Conservation (phyloP, 35 echinoderm and acorn worm genomes). For the Heliocidaris erythrogramma region DNA sequence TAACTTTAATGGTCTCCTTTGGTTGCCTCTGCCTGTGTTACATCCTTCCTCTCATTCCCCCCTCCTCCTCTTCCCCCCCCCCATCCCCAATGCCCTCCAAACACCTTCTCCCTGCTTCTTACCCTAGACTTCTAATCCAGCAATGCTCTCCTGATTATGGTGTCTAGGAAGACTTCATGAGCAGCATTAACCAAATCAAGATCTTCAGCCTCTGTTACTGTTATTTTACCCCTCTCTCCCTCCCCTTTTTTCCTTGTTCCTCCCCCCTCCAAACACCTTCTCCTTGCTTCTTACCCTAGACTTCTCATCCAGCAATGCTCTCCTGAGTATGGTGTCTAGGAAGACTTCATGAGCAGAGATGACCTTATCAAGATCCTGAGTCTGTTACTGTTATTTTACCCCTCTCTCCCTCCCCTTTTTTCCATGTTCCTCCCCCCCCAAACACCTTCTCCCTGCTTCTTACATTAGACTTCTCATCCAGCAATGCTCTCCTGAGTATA, state of each 20-base stretch:
- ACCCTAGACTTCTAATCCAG: slow-evolving; percentile 83
- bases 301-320: no score
- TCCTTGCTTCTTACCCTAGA: no score
- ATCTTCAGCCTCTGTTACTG: slow-evolving; percentile 83
- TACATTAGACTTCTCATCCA: slow-evolving; percentile 83
- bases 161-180: slow-evolving; percentile 92
- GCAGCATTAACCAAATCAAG: slow-evolving; percentile 93
- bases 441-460: background rate
- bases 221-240: no score
- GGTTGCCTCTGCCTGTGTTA: no score
- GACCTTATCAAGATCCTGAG: no score
- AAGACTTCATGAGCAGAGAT: no score
- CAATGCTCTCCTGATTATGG: slow-evolving; percentile 79
- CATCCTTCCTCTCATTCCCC: background rate
- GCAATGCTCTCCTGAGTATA: slow-evolving; percentile 77
- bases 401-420: background rate
- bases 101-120: background rate
- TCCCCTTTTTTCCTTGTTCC: no score
- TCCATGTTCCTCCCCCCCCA: background rate
- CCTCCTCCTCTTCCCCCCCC: background rate
- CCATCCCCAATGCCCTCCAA: no score
- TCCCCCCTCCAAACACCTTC: no score
- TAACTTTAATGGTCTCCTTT: no score
- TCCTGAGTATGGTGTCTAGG: no score
- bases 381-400: no score